Base-by-base conservation (phyloP, 2,113 vertebrate species). In the Brachionichthys hirsutus region DNA sequence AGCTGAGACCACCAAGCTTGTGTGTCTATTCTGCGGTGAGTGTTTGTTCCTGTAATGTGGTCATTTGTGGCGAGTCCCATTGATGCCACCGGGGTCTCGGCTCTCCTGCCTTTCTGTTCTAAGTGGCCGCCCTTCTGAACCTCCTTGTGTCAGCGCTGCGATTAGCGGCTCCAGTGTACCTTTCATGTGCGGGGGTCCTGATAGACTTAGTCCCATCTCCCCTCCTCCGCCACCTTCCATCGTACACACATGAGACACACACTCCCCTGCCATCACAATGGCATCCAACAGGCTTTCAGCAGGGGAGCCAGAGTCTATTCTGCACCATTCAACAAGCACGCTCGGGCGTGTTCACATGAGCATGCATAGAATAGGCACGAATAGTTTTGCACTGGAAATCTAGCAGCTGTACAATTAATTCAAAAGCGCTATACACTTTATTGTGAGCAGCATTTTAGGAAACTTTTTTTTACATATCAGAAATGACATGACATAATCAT, bases 101-200 rank as follows among this genome's bases (percentile, higher is more conserved):
- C 80, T 83, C 82, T 82, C 70, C 74, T 81, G 72, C 74, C 61
- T 87, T 88, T 88, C 85, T 88, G 71, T 89, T 90, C 82, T 85
- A 88, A 91, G 84, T 89, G 88, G 82, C 78, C 75, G 79, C 83
- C 83, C 83, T 88, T 74, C 82, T 88, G 69, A 84, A 84, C 72
- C 75, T 71, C 57, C 87, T 83, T 83, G 87, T 88, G 83, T 88
- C 84, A 81, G 76, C 67, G 20, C 72, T 53, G 74, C 73, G 85
- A 85, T 84, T 88, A 89, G 81, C 80, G 75, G 80, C 85, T 77
- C 69, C 47, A 66, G 75, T 87, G 87, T 84, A 90, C 84, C 81
- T 88, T 89, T 90, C 85, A 90, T 90, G 84, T 81, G 80, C 36
- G 69, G 84, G 82, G 89, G 81, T 89, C 80, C 81, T 62, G 65